Conservation (phyloP, 2,113 vertebrate genomes). For the Leucosticte australis region DNA sequence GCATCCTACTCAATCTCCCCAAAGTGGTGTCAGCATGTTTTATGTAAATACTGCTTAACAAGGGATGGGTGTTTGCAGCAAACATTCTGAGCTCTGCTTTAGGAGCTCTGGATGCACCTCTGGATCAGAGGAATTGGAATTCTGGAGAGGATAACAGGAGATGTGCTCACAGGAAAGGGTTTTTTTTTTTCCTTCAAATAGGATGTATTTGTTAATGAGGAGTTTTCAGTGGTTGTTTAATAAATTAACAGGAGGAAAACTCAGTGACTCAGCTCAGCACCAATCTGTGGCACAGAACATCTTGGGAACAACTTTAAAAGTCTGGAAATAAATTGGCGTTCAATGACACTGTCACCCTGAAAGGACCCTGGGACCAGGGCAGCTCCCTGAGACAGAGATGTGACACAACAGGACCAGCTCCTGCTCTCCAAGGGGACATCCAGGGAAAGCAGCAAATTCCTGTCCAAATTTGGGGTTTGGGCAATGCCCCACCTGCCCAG, state of each 20-base stretch:
- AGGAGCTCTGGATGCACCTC: background rate
- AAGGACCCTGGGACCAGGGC: background rate
- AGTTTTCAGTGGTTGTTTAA: background rate
- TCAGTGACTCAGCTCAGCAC: background rate
- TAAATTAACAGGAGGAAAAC: background rate
- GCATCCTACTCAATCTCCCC: conserved; percentile 38
- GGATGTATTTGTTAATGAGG: background rate
- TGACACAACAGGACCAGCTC: background rate
- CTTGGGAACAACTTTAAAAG: fast-evolving
- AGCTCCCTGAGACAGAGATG: background rate
- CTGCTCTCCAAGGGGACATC: background rate
- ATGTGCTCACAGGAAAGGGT: background rate
- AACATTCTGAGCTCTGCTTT: background rate
- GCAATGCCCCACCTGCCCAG: fast-evolving
- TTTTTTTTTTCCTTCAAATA: background rate
- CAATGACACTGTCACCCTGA: fast-evolving
- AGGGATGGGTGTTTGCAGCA: background rate
- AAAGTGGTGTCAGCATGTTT: conserved; percentile 35
- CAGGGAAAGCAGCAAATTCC: background rate
- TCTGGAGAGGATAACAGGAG: background rate
- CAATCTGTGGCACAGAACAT: fast-evolving
- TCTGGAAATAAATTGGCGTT: fast-evolving
- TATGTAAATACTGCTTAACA: conserved; percentile 33
- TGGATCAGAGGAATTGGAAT: fast-evolving
- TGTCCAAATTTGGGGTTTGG: fast-evolving